phyloP scores from a whole-genome alignment of 2,113 vertebrate species.

The Grammomys dolichurus region DNA sequence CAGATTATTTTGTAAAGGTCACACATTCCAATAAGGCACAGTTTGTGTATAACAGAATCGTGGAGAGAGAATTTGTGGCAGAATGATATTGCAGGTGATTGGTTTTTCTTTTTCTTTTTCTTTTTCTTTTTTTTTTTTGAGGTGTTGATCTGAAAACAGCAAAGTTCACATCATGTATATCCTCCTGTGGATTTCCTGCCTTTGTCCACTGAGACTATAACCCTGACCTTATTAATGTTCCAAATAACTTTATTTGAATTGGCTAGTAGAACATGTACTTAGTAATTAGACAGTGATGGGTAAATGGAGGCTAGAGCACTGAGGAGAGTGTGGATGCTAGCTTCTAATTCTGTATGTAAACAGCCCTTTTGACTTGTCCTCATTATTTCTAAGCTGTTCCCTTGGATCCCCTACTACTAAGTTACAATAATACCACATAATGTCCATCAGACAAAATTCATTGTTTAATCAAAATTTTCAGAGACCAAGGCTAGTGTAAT shows the following conservation, averaged over 20 bases:
- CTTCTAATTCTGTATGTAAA: neutral
- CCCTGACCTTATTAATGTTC: neutral
- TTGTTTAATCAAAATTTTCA: neutral
- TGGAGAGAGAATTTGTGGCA: neutral
- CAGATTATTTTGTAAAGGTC: neutral
- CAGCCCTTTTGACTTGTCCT: neutral
- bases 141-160: neutral
- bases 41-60: neutral
- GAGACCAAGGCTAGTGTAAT: neutral
- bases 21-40: neutral
- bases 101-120: neutral
- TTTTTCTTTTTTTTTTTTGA: neutral
- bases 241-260: neutral
- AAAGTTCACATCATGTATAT: neutral
- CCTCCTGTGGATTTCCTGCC: neutral
- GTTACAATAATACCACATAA: neutral
- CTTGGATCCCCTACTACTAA: neutral
- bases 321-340: neutral
- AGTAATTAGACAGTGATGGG: too few relatives aligned
- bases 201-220: neutral
- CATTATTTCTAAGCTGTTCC: neutral
- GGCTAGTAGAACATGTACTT: neutral
- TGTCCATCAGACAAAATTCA: neutral
- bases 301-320: too few relatives aligned
- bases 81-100: neutral